These are phyloP conservation scores for Ryuthela nishihirai DNA, from an alignment of 2,888 invertebrate species.

Conservation along the genomic window DNA sequence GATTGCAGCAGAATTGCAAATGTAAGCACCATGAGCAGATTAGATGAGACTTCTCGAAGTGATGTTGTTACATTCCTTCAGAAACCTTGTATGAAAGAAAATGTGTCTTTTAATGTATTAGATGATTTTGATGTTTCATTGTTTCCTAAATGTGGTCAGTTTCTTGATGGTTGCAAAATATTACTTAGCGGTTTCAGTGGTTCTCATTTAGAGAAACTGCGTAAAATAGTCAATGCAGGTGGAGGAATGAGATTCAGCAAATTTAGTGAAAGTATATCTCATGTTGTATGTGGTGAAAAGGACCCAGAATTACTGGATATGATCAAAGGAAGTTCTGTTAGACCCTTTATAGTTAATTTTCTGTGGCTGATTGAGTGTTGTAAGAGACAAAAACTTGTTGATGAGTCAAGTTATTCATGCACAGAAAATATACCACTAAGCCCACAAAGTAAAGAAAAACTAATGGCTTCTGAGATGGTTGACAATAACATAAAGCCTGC, in stretches of 20 bases:
- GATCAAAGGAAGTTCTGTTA: constrained; percentile 43
- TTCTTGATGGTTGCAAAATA: constrained; percentile 84
- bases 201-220: constrained; percentile 63
- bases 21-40: constrained; percentile 43
- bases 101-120: constrained; percentile 20
- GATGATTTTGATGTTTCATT: constrained; percentile 60
- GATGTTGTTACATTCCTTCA: constrained; percentile 4
- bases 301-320: constrained; percentile 44
- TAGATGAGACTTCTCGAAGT: constrained; percentile 45
- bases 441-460: too few relatives aligned
- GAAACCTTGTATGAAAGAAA: too few relatives aligned
- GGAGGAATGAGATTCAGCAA: constrained; percentile 79
- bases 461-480: too few relatives aligned
- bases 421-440: constrained; percentile 38
- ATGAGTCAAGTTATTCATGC: constrained; percentile 55
- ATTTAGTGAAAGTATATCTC: constrained; percentile 71
- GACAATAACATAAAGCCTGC: too few relatives aligned
- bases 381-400: constrained; percentile 58
- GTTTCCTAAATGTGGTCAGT: constrained; percentile 69
- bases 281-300: constrained; percentile 67
- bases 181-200: constrained; percentile 65
- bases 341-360: constrained; percentile 62
- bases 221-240: constrained; percentile 65
- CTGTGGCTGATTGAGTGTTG: constrained; percentile 75
- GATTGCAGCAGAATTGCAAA: constrained; percentile 43